phyloP scores from a whole-genome alignment of 2,888 invertebrate genomes.

The Matsumyia berberina region DNA sequence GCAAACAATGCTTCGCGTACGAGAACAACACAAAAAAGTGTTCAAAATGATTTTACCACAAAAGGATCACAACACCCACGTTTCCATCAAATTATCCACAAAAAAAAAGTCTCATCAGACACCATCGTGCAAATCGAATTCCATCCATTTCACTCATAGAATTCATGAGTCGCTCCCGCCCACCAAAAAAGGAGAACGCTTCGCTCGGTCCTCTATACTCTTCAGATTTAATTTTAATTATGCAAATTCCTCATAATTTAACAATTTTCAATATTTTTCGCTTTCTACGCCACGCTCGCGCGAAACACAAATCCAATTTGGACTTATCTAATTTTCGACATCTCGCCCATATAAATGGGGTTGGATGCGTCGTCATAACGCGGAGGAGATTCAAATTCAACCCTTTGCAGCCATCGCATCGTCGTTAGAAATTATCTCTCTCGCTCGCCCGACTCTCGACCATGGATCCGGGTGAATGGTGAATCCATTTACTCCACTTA shows the following conservation, averaged over 20 bases:
- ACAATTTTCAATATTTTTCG: constrained; percentile 77
- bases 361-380: not conserved
- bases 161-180: constrained; percentile 74
- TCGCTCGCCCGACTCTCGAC: constrained; percentile 24
- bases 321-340: constrained; percentile 83
- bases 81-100: constrained; percentile 20
- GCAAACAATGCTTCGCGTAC: no score
- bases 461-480: constrained; percentile 57
- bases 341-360: constrained; percentile 75
- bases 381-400: constrained; percentile 27
- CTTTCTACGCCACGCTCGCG: constrained; percentile 24
- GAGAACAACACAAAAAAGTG: no score
- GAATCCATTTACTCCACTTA: constrained; percentile 76
- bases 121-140: constrained; percentile 68
- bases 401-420: constrained; percentile 44
- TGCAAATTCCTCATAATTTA: constrained; percentile 77
- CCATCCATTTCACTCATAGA: constrained; percentile 72
- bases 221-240: constrained; percentile 76
- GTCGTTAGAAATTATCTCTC: constrained; percentile 60
- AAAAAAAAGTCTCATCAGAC: constrained; percentile 27
- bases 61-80: constrained; percentile 26
- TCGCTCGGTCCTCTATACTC: constrained; percentile 55
- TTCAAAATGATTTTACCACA: constrained; percentile 24
- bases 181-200: constrained; percentile 31
- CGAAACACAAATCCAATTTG: constrained; percentile 82